Base-by-base conservation (phyloP, 2,888 invertebrate species). In the Luffia ferchaultella region DNA sequence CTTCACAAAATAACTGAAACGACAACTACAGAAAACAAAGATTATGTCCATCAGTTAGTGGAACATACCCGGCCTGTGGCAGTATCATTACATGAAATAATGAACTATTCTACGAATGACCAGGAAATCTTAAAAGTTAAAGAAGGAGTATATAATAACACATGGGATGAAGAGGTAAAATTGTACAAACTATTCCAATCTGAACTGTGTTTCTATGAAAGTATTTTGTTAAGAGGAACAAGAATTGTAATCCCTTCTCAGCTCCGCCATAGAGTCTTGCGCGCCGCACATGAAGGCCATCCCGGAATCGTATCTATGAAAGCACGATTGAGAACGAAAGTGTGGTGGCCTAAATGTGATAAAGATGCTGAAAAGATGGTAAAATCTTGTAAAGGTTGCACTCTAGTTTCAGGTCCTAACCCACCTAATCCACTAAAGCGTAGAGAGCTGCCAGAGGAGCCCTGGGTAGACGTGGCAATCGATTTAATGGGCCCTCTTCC, bases 401-500 rank as follows among this genome's bases (percentile, higher is more conserved):
- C 54, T 1, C 9, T 57, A 5, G 56, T 57, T 0, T 15, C 46
- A 2, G 12, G 46, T 16, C 60, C 58, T 42, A 50, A 50, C 7
- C 52, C 49, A 41, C 54, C 50, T 15, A 16, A 3, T 53, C 57
- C 1, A 16, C 46, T 62, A 54, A 61, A 58, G 43, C 52, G 60
- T 1, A 53, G 58, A 0, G 55, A 59, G 20, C 54, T 60, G 0
- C 61, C 60, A 0, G 2, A 0, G 1, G 54, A 16, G n/a, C 55
- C 60, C 1, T 60, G 59, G 60, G 12, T 57, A 0, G 60, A 61
- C 17, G 46, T 60, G 1, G 60, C 60, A 1, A 57, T 64, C 7
- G 65, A 67, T 53, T 53, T 62, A 9, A n/a, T 65, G 20, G 60
- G 61, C 18, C 61, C 60, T 12, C 48, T 62, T 20, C 58, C 62